Evolutionary conservation across 1,140 invertebrate genomes (phyloP), one percentile per base, ranked within the genome.

Genomic region (Diuraphis noxia): DNA sequence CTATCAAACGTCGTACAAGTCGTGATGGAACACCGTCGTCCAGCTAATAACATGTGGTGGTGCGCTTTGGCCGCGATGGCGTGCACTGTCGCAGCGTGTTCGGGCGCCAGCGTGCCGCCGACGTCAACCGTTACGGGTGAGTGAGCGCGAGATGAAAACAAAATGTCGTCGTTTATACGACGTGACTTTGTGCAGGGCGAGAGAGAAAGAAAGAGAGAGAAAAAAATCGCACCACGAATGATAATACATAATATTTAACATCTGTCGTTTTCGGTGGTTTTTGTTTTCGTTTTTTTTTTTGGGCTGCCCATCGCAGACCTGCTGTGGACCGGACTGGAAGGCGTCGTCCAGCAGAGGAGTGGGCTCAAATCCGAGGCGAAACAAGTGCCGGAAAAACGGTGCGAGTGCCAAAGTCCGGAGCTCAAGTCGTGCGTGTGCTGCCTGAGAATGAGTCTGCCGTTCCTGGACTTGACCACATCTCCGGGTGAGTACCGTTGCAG

Each of bases 381-480:
- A 81, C 89, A 91, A 13, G 77, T 81, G n/a, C 89, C 72, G 34
- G 89, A 91, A n/a, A 91, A 82, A 52, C 89, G 89, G n/a, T 91
- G 89, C 77, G 89, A 91, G 23, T 91, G 89, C 72, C 89, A 91
- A n/a, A 81, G 72, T 19, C 89, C 89, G 72, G 89, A 91, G 43
- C 72, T 91, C n/a, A 91, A 91, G 19, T 91, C 89, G 25, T 91
- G 89, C 89, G 89, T 91, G 34, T 91, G 89, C 43, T 91, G 89
- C 72, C 30, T 91, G 89, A 46, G 43, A 40, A 91, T 91, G 89
- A 91, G 43, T 38, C 23, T 91, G 34, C 89, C 89, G 36, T 81
- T 91, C 34, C 43, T 91, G 34, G 89, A 91, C 23, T 30, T 91
- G 77, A 82, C 72, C 34, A 91, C 89, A 5, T 91, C 89, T 3